Evolutionary conservation across 2,797 vertebrate genomes (phyloP), one percentile per base, ranked within the genome.

Genomic region (Rhinella marina): DNA sequence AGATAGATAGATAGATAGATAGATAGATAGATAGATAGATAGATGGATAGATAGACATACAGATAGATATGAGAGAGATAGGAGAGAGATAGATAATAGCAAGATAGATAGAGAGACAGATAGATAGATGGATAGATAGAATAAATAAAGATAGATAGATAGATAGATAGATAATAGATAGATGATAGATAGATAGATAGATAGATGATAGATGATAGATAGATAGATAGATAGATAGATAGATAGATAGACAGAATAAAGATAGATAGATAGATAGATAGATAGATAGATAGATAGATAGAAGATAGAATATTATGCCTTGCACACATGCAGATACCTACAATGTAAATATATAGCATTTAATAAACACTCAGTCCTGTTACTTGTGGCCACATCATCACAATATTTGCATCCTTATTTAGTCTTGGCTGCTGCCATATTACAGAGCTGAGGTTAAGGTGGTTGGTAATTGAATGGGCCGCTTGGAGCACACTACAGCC

Each of bases 401-500:
- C 0, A 62, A 81, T 62, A 62, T 41, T 62, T 32, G 13, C 78
- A 8, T 48, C 80, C 61, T 52, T 66, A 25, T 17, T 50, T n/a
- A 81, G 80, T 21, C 59, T 50, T 50, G 54, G 29, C 80, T 21
- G 16, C 50, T 56, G 62, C 50, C 62, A 48, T 70, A 57, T 80
- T 86, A 64, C 8, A 54, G 41, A 56, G 25, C 9, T 7, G 79
- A 56, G 79, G 79, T 59, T 79, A 48, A 57, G 54, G n/a, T 41
- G 77, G 62, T 29, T 48, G 59, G 62, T 81, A 86, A 86, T 72
- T 88, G 82, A 72, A 85, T 52, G 82, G 66, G 11, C 25, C 10
- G 73, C 32, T 88, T 52, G n/a, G 29, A 87, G 88, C 89, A 90
- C 90, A 50, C 12, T 61, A 90, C 90, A 90, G 91, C 61, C 88